Percentiles rank a stretch among this genome's conserved stretches.
Conservation (phyloP, 30 jellyfish, hydroid and myxozoan genomes). For the Catostylus mosaicus region DNA sequence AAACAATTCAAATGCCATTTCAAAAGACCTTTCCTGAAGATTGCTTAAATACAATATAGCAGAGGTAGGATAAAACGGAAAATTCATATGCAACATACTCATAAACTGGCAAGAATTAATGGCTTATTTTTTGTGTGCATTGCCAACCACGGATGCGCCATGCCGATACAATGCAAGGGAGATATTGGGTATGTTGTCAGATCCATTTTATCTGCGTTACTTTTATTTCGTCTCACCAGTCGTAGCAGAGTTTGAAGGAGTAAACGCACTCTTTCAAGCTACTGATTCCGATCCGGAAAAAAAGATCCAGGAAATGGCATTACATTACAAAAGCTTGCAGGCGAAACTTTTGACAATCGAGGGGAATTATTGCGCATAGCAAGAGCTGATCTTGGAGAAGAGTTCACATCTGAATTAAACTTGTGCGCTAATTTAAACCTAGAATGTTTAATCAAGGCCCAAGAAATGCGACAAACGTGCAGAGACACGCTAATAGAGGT, state of each 20-base stretch:
- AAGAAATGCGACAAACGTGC: too few relatives aligned
- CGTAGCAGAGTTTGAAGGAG: constrained; percentile 70
- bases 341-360: too few relatives aligned
- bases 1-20: too few relatives aligned
- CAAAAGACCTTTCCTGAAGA: constrained; percentile 62
- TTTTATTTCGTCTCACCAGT: constrained; percentile 67
- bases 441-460: too few relatives aligned
- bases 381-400: too few relatives aligned
- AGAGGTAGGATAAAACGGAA: too few relatives aligned
- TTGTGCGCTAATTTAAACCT: too few relatives aligned
- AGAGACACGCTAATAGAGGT: too few relatives aligned
- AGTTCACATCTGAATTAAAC: too few relatives aligned
- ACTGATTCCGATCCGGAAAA: constrained; percentile 57
- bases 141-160: constrained; percentile 49
- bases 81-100: constrained; percentile 37
- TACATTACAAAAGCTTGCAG: constrained; percentile 24
- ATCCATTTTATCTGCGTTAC: constrained; percentile 24
- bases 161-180: constrained; percentile 55
- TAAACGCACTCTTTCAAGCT: constrained; percentile 65
- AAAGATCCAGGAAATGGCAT: constrained; percentile 26
- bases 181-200: constrained; percentile 52
- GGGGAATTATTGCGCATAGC: too few relatives aligned
- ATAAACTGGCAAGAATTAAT: constrained; percentile 62
- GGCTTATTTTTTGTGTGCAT: constrained; percentile 68
- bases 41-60: constrained; percentile 40